A percentile compares a stretch with the other conserved stretches of the same genome.
These are phyloP conservation scores for Melierax canorus DNA, from an alignment of 2,113 vertebrate genomes.

Conservation along the genomic window DNA sequence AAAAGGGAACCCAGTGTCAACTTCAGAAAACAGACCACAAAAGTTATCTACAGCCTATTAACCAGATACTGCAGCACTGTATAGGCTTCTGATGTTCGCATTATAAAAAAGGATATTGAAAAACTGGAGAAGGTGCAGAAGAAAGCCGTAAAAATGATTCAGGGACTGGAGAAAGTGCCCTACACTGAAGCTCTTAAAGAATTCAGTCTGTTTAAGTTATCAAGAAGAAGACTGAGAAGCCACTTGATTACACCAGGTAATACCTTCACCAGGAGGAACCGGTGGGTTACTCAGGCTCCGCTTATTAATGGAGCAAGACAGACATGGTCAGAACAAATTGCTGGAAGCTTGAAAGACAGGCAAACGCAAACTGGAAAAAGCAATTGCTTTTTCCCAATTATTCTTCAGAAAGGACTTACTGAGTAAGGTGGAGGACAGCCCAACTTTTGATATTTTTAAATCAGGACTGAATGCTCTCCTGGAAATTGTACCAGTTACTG, in stretches of 20 bases:
- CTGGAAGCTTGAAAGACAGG: background rate
- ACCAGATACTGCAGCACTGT: background rate
- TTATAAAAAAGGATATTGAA: conserved; percentile 53
- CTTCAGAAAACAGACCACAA: conserved; percentile 1
- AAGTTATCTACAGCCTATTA: background rate
- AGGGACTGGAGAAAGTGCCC: background rate
- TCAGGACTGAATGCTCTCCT: background rate
- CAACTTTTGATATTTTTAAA: background rate
- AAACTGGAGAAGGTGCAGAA: conserved; percentile 64
- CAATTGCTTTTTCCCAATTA: background rate
- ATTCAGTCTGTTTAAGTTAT: conserved; percentile 58
- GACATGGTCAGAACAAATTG: background rate
- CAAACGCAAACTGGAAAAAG: background rate
- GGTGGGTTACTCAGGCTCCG: background rate
- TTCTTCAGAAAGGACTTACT: background rate
- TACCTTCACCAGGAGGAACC: background rate
- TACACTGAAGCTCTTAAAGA: conserved; percentile 22
- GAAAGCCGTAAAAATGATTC: conserved; percentile 44
- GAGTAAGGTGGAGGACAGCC: accelerated
- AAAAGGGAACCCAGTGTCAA: background rate
- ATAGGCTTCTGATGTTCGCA: conserved; percentile 9
- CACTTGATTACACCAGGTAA: background rate
- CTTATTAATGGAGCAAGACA: background rate
- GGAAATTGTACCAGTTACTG: background rate
- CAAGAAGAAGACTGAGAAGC: conserved; percentile 27